A percentile compares a stretch with the other conserved stretches of the same genome.
phyloP scores from a whole-genome alignment of 2,888 invertebrate species.

The Shargacucullia verbasci region DNA sequence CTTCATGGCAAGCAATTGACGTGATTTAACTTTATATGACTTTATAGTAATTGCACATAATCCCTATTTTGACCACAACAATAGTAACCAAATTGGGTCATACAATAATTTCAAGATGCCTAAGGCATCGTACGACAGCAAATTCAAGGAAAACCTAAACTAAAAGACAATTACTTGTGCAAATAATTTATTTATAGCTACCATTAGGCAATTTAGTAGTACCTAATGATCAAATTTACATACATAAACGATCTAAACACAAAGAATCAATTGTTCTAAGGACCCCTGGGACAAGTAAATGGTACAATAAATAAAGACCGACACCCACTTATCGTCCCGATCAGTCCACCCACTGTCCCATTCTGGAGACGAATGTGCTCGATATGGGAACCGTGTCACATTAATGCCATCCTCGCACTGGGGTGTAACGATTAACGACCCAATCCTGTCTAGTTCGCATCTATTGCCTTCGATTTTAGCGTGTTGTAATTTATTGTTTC shows the following conservation, averaged over 20 bases:
- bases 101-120: too few species aligned
- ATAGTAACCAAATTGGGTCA: too few species aligned
- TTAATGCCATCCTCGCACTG: constrained; percentile 40
- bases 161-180: neutral
- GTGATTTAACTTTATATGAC: too few species aligned
- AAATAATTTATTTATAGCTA: constrained; percentile 16
- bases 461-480: neutral
- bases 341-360: constrained; percentile 45
- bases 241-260: constrained; percentile 19
- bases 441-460: constrained; percentile 4
- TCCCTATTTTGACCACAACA: too few species aligned
- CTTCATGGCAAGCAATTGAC: too few species aligned
- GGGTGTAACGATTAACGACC: constrained; percentile 43
- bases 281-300: constrained; percentile 22
- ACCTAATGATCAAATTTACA: constrained; percentile 31
- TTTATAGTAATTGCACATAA: too few species aligned
- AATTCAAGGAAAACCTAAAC: too few species aligned
- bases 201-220: constrained; percentile 10
- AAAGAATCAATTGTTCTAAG: constrained; percentile 41
- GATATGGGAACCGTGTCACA: constrained; percentile 56
- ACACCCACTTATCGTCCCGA: constrained; percentile 46
- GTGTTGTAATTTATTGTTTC: constrained; percentile 6
- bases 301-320: constrained; percentile 48
- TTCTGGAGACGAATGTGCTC: constrained; percentile 52
- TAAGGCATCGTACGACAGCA: too few species aligned